Evolutionary conservation across 2,888 invertebrate species (phyloP), one percentile per base, ranked within the genome.

Genomic region (Callimorpha dominula): DNA sequence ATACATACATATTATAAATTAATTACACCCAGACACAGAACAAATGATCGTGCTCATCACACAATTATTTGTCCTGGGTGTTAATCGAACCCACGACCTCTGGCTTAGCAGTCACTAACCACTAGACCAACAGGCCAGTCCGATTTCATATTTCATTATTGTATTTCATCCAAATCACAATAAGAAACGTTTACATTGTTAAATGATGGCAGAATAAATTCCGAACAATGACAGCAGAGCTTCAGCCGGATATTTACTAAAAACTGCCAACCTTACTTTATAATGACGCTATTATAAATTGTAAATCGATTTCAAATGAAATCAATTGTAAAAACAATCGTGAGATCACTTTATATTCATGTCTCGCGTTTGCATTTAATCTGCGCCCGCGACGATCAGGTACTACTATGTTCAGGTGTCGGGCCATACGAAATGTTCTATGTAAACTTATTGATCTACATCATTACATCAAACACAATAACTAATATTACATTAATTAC

Each of bases 291-390:
- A 79, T 85, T 85, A 82, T 81, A 81, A 82, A 83, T 82, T 83
- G 78, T 81, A 84, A 84, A 84, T 86, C 80, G 81, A 81, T 86
- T 88, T 89, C 85, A 81, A 80, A 83, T 78, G 82, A 86, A 88
- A 86, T 81, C 85, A 81, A 80, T 83, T 78, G 79, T 81, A 86
- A 85, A 86, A 85, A 88, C 87, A 84, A 83, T 78, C 74, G 79
- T 72, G 78, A 76, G 78, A 81, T 82, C 77, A 78, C 81, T 91
- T 86, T 81, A 87, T 90, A 92, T 91, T 90, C 91, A 84, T 81
- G 79, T 73, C 85, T 79, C 86, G 87, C 81, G 79, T 84, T 86
- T 87, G 84, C 86, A 85, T 87, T 90, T 91, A 89, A 90, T 90
- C 89, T 88, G 88, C 87, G 85, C 54, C 60, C 43, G 75, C 80